phyloP scores from a whole-genome alignment of 2,113 vertebrate species.

The Pavo muticus region DNA sequence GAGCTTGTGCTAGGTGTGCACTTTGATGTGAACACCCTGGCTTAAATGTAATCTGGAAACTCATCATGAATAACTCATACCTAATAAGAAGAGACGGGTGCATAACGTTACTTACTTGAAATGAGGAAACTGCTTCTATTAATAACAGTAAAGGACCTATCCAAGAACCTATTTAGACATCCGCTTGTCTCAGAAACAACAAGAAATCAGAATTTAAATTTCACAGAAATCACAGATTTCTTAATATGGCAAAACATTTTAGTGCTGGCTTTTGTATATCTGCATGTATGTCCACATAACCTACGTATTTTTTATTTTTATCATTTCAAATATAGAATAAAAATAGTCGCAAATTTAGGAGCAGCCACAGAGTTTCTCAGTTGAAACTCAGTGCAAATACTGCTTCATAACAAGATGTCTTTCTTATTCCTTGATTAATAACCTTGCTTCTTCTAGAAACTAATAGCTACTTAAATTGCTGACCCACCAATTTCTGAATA shows the following conservation, averaged over 20 bases:
- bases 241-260: background rate
- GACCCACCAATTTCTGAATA: background rate
- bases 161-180: background rate
- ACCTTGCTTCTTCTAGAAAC: background rate
- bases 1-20: background rate
- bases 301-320: background rate
- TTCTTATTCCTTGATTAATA: background rate
- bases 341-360: background rate
- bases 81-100: background rate
- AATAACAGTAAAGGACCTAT: background rate
- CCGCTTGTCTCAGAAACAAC: background rate
- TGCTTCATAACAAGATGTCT: background rate
- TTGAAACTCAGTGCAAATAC: background rate
- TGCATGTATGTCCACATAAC: background rate
- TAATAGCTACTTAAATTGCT: background rate
- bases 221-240: background rate
- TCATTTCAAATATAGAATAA: background rate
- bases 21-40: background rate
- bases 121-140: background rate
- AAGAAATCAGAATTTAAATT: background rate
- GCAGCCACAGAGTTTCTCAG: background rate
- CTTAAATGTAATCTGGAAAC: background rate
- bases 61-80: rapidly evolving
- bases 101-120: background rate
- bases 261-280: background rate